Conservation (phyloP, 2,797 vertebrate genomes). For the Heliangelus exortis region DNA sequence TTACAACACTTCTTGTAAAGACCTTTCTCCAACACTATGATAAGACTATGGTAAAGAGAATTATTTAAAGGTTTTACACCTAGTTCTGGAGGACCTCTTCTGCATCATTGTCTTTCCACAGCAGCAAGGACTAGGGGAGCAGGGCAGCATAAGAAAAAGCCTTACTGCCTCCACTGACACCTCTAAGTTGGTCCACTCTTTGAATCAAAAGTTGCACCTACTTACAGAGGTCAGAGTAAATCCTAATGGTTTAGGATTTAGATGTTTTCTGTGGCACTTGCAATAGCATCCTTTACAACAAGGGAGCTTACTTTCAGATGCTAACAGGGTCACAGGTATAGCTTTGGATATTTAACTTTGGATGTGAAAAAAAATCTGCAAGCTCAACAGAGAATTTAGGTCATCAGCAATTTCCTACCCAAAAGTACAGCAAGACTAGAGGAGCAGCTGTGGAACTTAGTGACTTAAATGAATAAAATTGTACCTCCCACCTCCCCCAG, state of each 20-base stretch:
- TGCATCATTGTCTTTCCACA: neutral
- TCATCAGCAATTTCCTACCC: neutral
- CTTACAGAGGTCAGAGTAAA: slow-evolving; percentile 12
- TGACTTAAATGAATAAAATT: neutral
- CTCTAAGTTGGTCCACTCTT: neutral
- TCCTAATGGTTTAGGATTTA: neutral
- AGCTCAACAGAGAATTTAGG: neutral
- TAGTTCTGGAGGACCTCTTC: neutral
- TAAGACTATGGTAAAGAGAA: neutral
- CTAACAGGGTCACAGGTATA: neutral
- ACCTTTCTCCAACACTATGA: rapidly evolving
- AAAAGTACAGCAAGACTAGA: neutral
- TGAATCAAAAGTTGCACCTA: neutral
- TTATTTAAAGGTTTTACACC: neutral
- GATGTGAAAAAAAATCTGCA: neutral
- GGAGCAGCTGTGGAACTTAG: neutral
- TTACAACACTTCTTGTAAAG: no score
- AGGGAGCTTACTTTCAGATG: neutral
- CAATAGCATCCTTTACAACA: neutral
- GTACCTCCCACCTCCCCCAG: neutral
- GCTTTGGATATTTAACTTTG: neutral
- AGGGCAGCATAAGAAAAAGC: neutral
- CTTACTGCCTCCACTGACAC: neutral
- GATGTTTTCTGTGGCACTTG: neutral
- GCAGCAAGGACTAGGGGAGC: neutral